Evolutionary conservation across 2,113 vertebrate species (phyloP), one percentile per base, ranked within the genome.

Genomic region (Nyctereutes procyonoides): DNA sequence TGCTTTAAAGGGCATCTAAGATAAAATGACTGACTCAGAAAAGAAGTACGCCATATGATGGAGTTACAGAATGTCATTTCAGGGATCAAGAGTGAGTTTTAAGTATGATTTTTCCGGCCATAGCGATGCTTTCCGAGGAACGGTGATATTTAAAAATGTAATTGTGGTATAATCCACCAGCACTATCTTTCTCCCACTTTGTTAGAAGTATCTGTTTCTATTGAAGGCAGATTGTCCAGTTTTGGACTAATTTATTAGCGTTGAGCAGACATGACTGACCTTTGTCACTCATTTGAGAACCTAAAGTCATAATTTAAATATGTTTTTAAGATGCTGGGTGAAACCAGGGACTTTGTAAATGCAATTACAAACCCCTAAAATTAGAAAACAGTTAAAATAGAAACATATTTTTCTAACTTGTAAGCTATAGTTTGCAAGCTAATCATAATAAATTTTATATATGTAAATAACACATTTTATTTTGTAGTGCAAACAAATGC

Each of bases 1-100:
- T 43, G 9, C 58, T 69, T 30, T 56, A 35, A 82, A 86, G 87
- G 35, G 51, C 63, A 22, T 43, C 77, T 17, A 26, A 56, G 55
- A 53, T 56, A 83, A 76, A 83, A 90, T 5, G 12, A 32, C 43
- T n/a, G 48, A 51, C 67, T 90, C 55, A 19, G 83, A 96, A 63
- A 69, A 69, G 73, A 58, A 38, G 67, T 3, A 2, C 0, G 19
- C 17, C 19, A 0, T 4, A 15, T 51, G 22, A 0, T 28, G 32
- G 20, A 26, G 15, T 76, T 24, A 28, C 2, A 32, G 53, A 95
- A 88, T 38, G 38, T 69, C 93, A 22, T 56, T 91, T 73, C 51
- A 8, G 7, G 28, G 24, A 12, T 69, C 30, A 20, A 43, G n/a
- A 53, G 53, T 58, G n/a, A 90, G 11, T 32, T 51, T 2, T 48